Conservation (phyloP, 2,797 vertebrate species). For the Acipenser transmontanus region DNA sequence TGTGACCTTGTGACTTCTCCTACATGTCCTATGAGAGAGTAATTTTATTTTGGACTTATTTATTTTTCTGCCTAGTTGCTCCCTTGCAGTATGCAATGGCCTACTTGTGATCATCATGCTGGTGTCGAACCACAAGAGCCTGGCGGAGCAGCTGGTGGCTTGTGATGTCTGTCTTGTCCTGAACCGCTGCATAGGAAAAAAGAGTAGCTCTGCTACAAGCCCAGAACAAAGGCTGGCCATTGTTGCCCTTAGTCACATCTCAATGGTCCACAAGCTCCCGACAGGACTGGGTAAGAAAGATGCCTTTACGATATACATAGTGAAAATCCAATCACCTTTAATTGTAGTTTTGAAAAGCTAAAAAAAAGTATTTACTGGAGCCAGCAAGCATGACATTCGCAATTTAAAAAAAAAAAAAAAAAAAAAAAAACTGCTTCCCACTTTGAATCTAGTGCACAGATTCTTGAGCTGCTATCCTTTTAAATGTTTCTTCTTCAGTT, state of each 20-base stretch:
- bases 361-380: conserved; percentile 74
- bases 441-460: conserved; percentile 67
- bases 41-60: no score
- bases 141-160: conserved; percentile 77
- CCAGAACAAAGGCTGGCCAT: conserved; percentile 61
- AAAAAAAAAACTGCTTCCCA: conserved; percentile 22
- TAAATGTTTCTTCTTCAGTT: no score
- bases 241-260: conserved; percentile 68
- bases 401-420: conserved; percentile 39
- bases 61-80: conserved; percentile 43
- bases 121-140: conserved; percentile 70
- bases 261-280: conserved; percentile 56
- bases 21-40: no score
- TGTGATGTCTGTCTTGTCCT: conserved; percentile 59
- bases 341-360: no score
- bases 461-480: conserved; percentile 23
- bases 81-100: conserved; percentile 71
- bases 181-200: conserved; percentile 46
- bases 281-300: conserved; percentile 54
- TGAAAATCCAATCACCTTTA: no score
- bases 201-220: conserved; percentile 49
- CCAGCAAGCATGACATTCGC: conserved; percentile 60
- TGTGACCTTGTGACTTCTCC: no score
- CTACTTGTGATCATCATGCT: conserved; percentile 79
- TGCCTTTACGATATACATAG: conserved; percentile 14